Conservation (phyloP, 2,113 vertebrate genomes). For the Microtus oregoni region DNA sequence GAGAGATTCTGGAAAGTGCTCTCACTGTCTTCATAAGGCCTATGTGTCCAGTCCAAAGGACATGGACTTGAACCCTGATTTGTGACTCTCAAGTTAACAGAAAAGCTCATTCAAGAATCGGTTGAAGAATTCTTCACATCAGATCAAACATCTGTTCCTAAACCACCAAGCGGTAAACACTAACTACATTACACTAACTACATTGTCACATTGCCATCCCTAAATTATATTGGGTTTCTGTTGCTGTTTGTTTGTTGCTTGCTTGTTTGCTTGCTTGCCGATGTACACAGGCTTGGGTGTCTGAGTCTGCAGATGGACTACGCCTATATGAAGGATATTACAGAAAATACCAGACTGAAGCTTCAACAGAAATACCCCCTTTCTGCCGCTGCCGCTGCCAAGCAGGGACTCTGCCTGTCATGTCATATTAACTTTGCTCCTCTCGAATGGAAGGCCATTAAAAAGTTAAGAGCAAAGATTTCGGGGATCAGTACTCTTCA, state of each 20-base stretch:
- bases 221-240: neutral
- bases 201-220: neutral
- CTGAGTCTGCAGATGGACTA: neutral
- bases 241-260: neutral
- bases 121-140: conserved; percentile 42
- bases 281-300: neutral
- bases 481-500: neutral
- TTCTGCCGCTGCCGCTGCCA: neutral
- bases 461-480: conserved; percentile 44
- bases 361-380: neutral
- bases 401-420: neutral
- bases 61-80: conserved; percentile 20
- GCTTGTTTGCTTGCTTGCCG: neutral
- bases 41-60: neutral
- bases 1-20: neutral
- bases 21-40: neutral
- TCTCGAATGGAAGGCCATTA: neutral
- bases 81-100: conserved; percentile 43
- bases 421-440: neutral
- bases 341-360: neutral
- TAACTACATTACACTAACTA: neutral
- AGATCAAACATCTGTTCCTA: conserved; percentile 11
- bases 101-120: conserved; percentile 42
- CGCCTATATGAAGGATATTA: neutral
- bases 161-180: neutral